Base-by-base conservation (phyloP, 1,140 invertebrate genomes). In the Drosophila guanche region DNA sequence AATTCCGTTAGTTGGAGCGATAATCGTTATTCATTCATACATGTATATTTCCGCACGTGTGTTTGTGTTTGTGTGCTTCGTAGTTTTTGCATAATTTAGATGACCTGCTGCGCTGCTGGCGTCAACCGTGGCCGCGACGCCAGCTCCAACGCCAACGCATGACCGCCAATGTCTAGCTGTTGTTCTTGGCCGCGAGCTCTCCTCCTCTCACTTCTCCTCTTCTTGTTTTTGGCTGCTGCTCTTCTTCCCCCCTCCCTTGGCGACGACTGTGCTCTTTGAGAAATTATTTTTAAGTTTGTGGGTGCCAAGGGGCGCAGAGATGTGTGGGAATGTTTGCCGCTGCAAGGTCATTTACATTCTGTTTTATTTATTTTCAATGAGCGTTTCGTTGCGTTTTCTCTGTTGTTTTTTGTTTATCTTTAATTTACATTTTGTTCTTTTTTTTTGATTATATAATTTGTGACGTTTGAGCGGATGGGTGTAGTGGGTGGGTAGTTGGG, bases 221-320 rank as follows among this genome's bases (percentile, higher is more conserved):
- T 51, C 75, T 55, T 78, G 37, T 25, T 48, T 20, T 58, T 58
- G 27, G 46, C 29, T 68, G 41, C 48, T 67, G 61, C 59, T 75
- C 66, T 62, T 52, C 40, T 58, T 57, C 40, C 79, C 45, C 53
- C 40, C 60, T 23, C 50, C 37, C 59, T 33, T 33, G 59, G 50
- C 45, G 22, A 14, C 10, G 20, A 22, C 45, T 47, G 29, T 79
- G 70, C 69, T 74, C 70, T 84, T 83, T 86, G 83, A 61, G 73
- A 86, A 86, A 86, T 86, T 86, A 81, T 86, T 86, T 86, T 86
- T 88, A 86, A 81, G 75, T 85, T 80, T 86, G 81, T 86, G 72
- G 61, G 66, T 68, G 63, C 53, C 74, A 56, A 58, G 51, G 27
- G 55, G 58, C 62, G 40, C 60, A 55, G 59, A 4, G 33, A 42